Evolutionary conservation across 2,888 invertebrate species (phyloP), one percentile per base, ranked within the genome.

Genomic region (Aporophyla nigra): DNA sequence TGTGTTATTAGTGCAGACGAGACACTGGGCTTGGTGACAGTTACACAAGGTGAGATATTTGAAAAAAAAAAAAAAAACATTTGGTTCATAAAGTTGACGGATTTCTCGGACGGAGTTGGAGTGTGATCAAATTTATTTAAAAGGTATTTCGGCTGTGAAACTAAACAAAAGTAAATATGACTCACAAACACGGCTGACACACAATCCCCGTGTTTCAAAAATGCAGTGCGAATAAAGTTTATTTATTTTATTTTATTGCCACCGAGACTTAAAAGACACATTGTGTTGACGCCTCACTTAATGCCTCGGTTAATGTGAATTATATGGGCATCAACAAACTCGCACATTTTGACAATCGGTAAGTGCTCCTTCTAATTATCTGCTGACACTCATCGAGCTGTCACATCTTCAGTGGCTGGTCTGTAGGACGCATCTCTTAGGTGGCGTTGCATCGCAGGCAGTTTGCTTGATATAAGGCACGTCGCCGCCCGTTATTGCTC

Each of bases 381-480:
- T 51, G 66, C 21, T 40, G 40, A 59, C 54, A 9, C n/a, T 58
- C 43, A 67, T 56, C 53, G 46, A 53, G 4, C 0, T 66, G 75
- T 46, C 80, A 51, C 70, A 65, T 86, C 78, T 92, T 2, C 49
- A 84, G 73, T 58, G 58, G 56, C 54, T 92, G 51, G 65, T 95
- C 94, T 94, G 74, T 87, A 87, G 79, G 85, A 84, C 91, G 90
- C 91, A 93, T 93, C 93, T 95, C 93, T 92, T 95, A 95, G 95
- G 96, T 95, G 93, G 95, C 93, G 91, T 91, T 92, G 95, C 95
- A 95, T 95, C 92, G 94, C 92, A 93, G 95, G 94, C 96, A 94
- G 95, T 96, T 96, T 95, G 94, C 94, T 94, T 96, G 96, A 96
- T 94, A 94, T 95, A 96, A 93, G 94, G 95, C 94, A 95, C 94